Conservation (phyloP, 2,113 vertebrate species). For the Hipposideros armiger region DNA sequence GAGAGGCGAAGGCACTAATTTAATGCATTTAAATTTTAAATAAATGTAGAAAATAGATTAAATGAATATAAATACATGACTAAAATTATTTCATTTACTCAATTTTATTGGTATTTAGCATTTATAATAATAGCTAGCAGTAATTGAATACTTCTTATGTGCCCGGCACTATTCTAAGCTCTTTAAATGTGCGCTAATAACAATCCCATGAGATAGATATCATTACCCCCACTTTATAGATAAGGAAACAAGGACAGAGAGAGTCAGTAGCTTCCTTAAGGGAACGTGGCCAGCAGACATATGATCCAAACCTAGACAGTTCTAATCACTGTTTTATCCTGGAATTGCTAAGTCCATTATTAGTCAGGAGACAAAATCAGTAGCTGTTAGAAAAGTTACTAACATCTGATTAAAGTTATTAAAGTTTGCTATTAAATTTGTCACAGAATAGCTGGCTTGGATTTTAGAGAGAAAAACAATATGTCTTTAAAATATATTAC, state of each 20-base stretch:
- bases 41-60: slow-evolving; percentile 63
- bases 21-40: slow-evolving; percentile 74
- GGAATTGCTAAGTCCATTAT: neutral
- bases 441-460: neutral
- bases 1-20: slow-evolving; percentile 17
- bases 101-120: slow-evolving; percentile 52
- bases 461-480: slow-evolving; percentile 45
- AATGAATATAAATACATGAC: slow-evolving; percentile 56
- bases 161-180: neutral
- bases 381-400: slow-evolving; percentile 45
- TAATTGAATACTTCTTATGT: slow-evolving; percentile 17
- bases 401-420: neutral
- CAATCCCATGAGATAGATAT: neutral
- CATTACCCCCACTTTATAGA: neutral
- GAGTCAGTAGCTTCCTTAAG: neutral
- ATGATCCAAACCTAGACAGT: neutral
- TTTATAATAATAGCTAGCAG: slow-evolving; percentile 34
- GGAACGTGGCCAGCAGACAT: neutral
- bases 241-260: slow-evolving; percentile 32
- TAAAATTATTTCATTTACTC: slow-evolving; percentile 63
- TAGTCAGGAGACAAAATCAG: slow-evolving; percentile 24
- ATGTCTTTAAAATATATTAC: slow-evolving; percentile 39
- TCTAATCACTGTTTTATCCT: neutral
- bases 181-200: neutral
- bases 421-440: slow-evolving; percentile 51